A percentile compares a stretch with the other conserved stretches of the same genome.
Evolutionary conservation across 2,113 vertebrate species (phyloP).

Genomic region (Zonotrichia leucophrys): DNA sequence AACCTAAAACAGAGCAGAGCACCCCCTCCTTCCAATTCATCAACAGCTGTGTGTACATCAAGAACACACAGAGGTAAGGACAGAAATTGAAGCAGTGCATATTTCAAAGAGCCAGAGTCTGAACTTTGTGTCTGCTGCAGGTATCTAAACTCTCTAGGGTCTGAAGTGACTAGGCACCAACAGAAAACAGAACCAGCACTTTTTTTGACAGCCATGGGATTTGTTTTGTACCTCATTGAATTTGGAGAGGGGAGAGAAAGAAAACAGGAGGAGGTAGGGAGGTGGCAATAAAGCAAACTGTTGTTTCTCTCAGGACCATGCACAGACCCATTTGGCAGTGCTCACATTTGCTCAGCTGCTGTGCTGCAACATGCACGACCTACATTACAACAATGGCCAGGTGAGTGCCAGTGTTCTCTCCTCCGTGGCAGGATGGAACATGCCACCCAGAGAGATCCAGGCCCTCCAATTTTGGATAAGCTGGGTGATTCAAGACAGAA

Average conservation of each 20-base stretch:
- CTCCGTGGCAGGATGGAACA: background rate
- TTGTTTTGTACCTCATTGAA: background rate
- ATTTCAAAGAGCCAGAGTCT: background rate
- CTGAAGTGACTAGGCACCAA: background rate
- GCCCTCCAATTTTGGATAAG: background rate
- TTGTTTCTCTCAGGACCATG: background rate
- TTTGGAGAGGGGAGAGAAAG: fast-evolving
- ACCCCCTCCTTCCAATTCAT: background rate
- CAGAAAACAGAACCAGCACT: background rate
- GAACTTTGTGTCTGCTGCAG: background rate
- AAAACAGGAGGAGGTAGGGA: background rate
- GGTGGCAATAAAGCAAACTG: background rate
- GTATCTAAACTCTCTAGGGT: background rate
- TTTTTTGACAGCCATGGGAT: background rate
- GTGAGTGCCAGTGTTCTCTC: background rate
- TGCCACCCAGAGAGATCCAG: background rate
- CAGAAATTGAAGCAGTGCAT: background rate
- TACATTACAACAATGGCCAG: background rate
- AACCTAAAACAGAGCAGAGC: background rate
- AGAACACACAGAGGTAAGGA: background rate
- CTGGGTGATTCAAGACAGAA: background rate
- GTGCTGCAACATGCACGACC: background rate
- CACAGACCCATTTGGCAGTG: background rate
- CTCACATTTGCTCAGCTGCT: background rate
- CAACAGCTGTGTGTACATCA: background rate